Base-by-base conservation (phyloP, 2,888 invertebrate genomes). In the Papilio gigon region DNA sequence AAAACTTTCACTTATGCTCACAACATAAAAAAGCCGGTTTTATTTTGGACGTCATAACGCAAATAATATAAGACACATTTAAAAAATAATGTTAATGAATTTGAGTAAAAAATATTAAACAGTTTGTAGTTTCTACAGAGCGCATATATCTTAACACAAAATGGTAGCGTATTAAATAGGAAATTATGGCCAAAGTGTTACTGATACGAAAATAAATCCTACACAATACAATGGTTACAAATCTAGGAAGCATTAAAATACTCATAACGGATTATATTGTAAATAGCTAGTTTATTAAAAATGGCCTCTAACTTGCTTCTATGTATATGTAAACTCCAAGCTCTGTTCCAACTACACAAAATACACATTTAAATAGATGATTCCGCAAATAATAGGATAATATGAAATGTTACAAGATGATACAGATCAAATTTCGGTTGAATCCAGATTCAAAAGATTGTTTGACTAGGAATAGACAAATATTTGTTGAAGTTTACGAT, bases 331-430 rank as follows among this genome's bases (percentile, higher is more conserved):
- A 40, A n/a, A 22, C 25, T 8, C 17, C 9, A 30, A 56, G 53
- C 53, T 56, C 53, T 56, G 30, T 17, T 50, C 5, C 8, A 56
- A 56, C n/a, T 30, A 56, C 30, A 56, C 25, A 25, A 27, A 25
- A 40, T 37, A 37, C 22, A 60, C 60, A 27, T 60, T 60, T 25
- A 37, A 25, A 40, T 4, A 27, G 17, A 65, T 30, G 53, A 30
- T 53, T 66, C 40, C 20, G 67, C 67, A 67, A 67, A 67, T 61
- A n/a, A 67, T 67, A 67, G 27, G 12, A 9, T 50, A 61, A 53
- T 42, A 67, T 53, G 67, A 30, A 22, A 47, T 60, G 44, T 59
- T 50, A 27, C 8, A 8, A 53, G 8, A 8, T 50, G 50, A 53
- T 14, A 8, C 14, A 53, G n/a, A n/a, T 14, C 8, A 53, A 14